These are phyloP conservation scores for Amphiprion percula DNA, from an alignment of 2,113 vertebrate genomes.

Conservation along the genomic window DNA sequence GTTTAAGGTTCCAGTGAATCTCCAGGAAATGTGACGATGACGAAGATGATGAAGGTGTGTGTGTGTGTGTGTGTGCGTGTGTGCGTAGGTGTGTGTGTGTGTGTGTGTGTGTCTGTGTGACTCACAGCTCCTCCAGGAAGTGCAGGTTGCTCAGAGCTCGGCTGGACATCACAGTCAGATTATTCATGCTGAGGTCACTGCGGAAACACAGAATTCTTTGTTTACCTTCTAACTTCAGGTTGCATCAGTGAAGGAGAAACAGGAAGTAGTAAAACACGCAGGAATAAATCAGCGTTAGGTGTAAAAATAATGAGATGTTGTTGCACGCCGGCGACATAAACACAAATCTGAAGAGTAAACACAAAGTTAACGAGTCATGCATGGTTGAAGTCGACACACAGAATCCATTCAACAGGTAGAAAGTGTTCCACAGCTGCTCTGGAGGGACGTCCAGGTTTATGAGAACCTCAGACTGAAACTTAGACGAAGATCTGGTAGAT, in stretches of 20 bases:
- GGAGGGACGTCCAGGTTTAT: not conserved
- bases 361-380: slow-evolving; percentile 14
- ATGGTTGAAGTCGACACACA: slow-evolving; percentile 34
- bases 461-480: not conserved
- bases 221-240: not conserved
- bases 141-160: slow-evolving; percentile 87
- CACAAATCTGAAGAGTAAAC: not conserved
- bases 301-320: not conserved
- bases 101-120: slow-evolving; percentile 56
- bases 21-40: no score
- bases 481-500: not conserved
- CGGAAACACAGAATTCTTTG: slow-evolving; percentile 34
- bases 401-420: slow-evolving; percentile 11
- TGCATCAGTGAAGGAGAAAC: not conserved
- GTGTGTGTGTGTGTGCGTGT: no score
- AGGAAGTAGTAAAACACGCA: not conserved
- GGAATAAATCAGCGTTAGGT: not conserved
- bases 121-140: slow-evolving; percentile 96
- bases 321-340: not conserved
- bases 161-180: slow-evolving; percentile 88
- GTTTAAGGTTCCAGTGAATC: no score
- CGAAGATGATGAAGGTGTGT: no score
- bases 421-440: not conserved
- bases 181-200: slow-evolving; percentile 98
- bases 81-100: no score